Evolutionary conservation across 37 sponge, comb jelly and placozoan species (phyloP).

Genomic region (Sycon ciliatum): DNA sequence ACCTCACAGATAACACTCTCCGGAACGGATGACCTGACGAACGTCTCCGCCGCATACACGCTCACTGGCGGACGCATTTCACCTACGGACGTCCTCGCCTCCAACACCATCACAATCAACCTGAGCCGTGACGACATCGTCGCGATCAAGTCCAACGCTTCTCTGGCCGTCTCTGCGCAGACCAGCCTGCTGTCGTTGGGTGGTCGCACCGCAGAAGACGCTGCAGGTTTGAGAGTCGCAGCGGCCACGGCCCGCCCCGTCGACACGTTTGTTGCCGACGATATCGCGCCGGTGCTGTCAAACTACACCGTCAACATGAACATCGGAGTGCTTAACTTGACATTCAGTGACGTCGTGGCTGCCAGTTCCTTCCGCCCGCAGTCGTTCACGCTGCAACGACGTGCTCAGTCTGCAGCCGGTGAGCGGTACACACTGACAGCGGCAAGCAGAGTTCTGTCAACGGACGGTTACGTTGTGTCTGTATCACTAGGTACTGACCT

Average conservation of each 20-base stretch:
- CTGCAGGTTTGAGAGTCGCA: not conserved
- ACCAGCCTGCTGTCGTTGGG: conserved; percentile 33
- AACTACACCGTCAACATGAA: conserved; percentile 57
- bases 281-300: conserved; percentile 23
- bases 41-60: not conserved
- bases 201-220: conserved; percentile 33
- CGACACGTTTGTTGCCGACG: conserved; percentile 21
- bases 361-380: conserved; percentile 51
- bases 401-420: conserved; percentile 19
- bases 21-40: not conserved
- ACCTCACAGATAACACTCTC: not conserved
- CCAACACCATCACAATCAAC: conserved; percentile 39
- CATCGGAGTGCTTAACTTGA: conserved; percentile 47
- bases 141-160: conserved; percentile 41
- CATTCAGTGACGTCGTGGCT: conserved; percentile 65
- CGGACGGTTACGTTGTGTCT: conserved; percentile 41
- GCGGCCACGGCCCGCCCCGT: not conserved
- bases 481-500: conserved; percentile 48
- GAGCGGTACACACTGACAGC: conserved; percentile 54
- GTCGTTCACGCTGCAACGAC: conserved; percentile 62
- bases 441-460: conserved; percentile 35
- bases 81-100: not conserved
- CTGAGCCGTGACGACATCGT: conserved; percentile 36
- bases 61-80: not conserved
- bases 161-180: conserved; percentile 32